Conservation (phyloP, 2,797 vertebrate species). For the Pangasius krempfi region DNA sequence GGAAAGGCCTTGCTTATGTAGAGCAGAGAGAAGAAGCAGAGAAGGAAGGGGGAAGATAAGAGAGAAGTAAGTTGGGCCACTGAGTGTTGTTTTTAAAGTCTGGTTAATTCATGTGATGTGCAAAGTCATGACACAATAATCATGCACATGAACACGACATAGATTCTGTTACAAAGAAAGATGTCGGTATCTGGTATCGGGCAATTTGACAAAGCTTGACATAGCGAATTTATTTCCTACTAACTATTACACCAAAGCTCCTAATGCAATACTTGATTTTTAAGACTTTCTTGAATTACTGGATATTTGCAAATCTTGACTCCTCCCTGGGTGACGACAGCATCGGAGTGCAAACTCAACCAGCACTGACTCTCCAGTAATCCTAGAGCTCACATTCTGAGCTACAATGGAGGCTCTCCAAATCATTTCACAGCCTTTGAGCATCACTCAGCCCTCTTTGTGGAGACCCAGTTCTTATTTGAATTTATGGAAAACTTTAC, state of each 20-base stretch:
- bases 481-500: conserved; percentile 32
- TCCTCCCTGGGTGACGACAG: neutral
- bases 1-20: neutral
- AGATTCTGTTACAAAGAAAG: neutral
- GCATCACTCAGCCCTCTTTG: neutral
- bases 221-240: neutral
- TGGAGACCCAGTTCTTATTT: conserved; percentile 7
- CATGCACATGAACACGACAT: neutral
- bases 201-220: neutral
- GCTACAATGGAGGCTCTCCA: conserved; percentile 13
- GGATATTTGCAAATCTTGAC: neutral
- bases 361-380: neutral
- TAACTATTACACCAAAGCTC: neutral
- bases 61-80: neutral
- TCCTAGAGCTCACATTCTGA: conserved; percentile 16
- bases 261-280: neutral
- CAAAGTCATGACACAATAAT: neutral
- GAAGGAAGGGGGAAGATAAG: neutral
- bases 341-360: neutral
- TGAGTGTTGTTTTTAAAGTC: neutral
- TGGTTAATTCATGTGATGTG: neutral
- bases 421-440: conserved; percentile 24
- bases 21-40: neutral
- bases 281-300: neutral
- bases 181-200: neutral